Percentiles rank a stretch among this genome's conserved stretches.
phyloP scores from a whole-genome alignment of 1,140 invertebrate genomes.

The Drosophila obscura region DNA sequence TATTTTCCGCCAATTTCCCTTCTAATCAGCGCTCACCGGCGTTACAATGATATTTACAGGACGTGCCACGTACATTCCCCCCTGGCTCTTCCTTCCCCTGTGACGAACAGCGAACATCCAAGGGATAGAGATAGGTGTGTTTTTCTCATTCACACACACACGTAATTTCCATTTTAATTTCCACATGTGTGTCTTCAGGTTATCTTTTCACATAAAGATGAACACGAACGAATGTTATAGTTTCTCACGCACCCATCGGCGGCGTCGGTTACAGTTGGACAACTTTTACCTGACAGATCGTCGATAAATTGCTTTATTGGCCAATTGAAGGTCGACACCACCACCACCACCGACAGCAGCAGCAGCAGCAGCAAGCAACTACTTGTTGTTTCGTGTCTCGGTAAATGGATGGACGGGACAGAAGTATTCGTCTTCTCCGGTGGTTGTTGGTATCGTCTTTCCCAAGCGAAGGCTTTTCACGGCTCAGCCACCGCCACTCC shows the following conservation, averaged over 20 bases:
- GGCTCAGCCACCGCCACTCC: conserved; percentile 28
- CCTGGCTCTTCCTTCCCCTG: conserved; percentile 35
- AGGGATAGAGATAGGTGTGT: conserved; percentile 37
- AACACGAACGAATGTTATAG: conserved; percentile 56
- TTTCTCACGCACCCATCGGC: conserved; percentile 70
- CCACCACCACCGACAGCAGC: conserved; percentile 6
- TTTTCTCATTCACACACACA: conserved; percentile 54
- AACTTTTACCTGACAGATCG: conserved; percentile 68
- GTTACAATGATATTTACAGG: conserved; percentile 42
- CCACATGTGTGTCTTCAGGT: conserved; percentile 59
- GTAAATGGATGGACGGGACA: conserved; percentile 24
- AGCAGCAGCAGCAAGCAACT: conserved; percentile 11
- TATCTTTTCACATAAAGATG: conserved; percentile 58
- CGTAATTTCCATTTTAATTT: conserved; percentile 59
- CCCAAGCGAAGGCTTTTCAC: conserved; percentile 56
- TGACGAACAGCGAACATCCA: conserved; percentile 32
- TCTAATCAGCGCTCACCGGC: conserved; percentile 50
- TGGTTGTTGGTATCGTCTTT: conserved; percentile 57
- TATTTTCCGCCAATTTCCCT: conserved; percentile 73
- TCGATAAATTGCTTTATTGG: conserved; percentile 80
- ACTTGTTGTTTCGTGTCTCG: conserved; percentile 63
- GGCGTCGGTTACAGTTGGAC: conserved; percentile 64
- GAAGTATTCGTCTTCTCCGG: conserved; percentile 39
- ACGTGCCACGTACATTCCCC: conserved; percentile 52
- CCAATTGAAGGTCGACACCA: conserved; percentile 71